Conservation (phyloP, 2,797 vertebrate genomes). For the Aselliscus stoliczkanus region DNA sequence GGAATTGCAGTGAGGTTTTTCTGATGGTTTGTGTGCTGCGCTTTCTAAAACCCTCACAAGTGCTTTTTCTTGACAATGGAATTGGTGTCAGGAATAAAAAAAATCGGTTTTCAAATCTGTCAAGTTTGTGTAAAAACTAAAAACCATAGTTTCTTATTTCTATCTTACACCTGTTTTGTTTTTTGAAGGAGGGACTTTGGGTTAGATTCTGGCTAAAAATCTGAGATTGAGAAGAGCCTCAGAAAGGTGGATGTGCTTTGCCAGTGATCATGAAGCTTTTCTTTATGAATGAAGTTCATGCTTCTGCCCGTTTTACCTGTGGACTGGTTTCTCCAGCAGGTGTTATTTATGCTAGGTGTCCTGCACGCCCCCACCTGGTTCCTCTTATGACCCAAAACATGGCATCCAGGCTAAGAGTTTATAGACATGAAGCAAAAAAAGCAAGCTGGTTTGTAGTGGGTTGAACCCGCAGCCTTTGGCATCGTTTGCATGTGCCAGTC, state of each 20-base stretch:
- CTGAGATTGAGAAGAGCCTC: background rate
- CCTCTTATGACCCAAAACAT: background rate
- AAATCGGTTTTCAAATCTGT: constrained; percentile 1
- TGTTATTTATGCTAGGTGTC: background rate
- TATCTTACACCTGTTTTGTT: background rate
- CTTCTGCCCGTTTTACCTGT: background rate
- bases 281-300: background rate
- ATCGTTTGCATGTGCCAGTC: background rate
- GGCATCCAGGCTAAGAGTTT: background rate
- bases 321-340: background rate
- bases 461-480: background rate
- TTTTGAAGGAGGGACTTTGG: constrained; percentile 11
- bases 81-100: constrained; percentile 8
- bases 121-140: constrained; percentile 35
- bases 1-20: constrained; percentile 12
- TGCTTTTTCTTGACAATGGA: background rate
- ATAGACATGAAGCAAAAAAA: background rate
- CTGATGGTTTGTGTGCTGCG: background rate
- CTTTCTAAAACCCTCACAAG: background rate
- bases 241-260: background rate
- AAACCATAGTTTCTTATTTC: background rate
- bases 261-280: background rate
- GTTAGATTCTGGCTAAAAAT: constrained; percentile 17
- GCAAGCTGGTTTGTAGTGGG: background rate
- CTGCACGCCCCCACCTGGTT: background rate